Base-by-base conservation (phyloP, 2,888 invertebrate species). In the Rhingia rostrata region DNA sequence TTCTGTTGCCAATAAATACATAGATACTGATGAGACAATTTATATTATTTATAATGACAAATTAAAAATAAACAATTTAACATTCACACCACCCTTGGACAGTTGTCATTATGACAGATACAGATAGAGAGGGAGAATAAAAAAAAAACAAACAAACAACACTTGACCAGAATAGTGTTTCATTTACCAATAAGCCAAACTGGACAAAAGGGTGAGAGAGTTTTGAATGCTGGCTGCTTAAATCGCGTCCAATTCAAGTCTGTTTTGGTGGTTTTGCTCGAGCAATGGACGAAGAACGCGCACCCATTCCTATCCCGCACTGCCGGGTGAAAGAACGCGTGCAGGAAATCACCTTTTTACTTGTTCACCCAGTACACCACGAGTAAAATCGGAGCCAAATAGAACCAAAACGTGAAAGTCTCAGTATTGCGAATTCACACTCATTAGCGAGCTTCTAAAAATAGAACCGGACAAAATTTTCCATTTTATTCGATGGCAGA, bases 371-470 rank as follows among this genome's bases (percentile, higher is more conserved):
- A 60, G 63, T 58, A 77, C 45, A 72, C 64, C 41, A 54, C 66
- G 60, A 66, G 67, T 60, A 79, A 45, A 60, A 49, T 61, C 70
- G 45, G 45, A 79, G 39, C 45, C 45, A 79, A 63, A 49, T 6
- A 61, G 54, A 53, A 64, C 39, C 4, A 10, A 32, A 78, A 64
- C 69, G 64, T 63, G 49, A 53, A 79, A 72, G 79, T 22, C 22
- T 22, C 22, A 66, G 32, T 73, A 32, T 78, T 73, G 56, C 69
- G 64, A 53, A 79, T 83, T 73, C 63, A 39, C 83, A 64, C 69
- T 83, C 73, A 79, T 83, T 79, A 83, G 73, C 33, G 73, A 74
- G 83, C 58, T 64, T 69, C 83, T 83, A 79, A 64, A 83, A 83
- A 83, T 83, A 83, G 83, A 83, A 83, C 69, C 79, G 78, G 66